Conservation (phyloP, 92 coral and sea anemone species). For the Scolanthus callimorphus region DNA sequence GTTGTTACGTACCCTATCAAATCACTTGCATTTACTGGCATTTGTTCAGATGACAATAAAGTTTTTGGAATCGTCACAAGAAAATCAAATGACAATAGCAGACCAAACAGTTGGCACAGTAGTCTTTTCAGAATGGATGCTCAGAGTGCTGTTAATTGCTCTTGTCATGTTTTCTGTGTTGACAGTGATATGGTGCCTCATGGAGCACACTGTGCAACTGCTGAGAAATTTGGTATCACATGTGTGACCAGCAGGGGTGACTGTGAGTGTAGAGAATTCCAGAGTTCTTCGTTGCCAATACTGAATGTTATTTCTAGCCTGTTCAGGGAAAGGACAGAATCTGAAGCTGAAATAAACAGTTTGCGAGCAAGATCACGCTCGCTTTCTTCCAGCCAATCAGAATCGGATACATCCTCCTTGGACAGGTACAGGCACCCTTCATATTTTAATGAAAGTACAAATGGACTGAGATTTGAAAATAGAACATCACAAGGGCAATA, state of each 20-base stretch:
- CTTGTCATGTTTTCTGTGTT: slow-evolving; percentile 92
- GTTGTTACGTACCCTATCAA: slow-evolving; percentile 80
- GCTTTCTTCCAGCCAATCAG: slow-evolving; percentile 8
- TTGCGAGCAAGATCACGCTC: slow-evolving; percentile 14
- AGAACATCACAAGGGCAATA: background rate
- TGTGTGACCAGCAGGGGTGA: slow-evolving; percentile 36
- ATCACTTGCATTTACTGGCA: slow-evolving; percentile 83
- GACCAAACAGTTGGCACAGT: slow-evolving; percentile 43
- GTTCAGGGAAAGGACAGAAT: slow-evolving; percentile 45
- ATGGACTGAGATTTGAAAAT: background rate
- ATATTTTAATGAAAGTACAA: background rate
- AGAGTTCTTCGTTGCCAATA: slow-evolving; percentile 67
- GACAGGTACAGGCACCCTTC: background rate
- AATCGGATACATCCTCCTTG: background rate
- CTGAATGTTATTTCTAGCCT: slow-evolving; percentile 64
- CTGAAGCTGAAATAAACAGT: slow-evolving; percentile 15
- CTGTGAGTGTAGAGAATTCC: slow-evolving; percentile 74
- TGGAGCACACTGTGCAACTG: slow-evolving; percentile 46
- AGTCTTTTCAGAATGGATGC: slow-evolving; percentile 39
- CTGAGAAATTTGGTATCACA: slow-evolving; percentile 63
- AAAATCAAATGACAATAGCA: slow-evolving; percentile 47
- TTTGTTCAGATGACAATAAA: slow-evolving; percentile 89
- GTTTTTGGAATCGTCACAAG: slow-evolving; percentile 91
- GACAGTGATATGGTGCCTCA: slow-evolving; percentile 74
- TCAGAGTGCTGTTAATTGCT: slow-evolving; percentile 64